phyloP scores from a whole-genome alignment of 2,888 invertebrate genomes.

The Baronia brevicornis region DNA sequence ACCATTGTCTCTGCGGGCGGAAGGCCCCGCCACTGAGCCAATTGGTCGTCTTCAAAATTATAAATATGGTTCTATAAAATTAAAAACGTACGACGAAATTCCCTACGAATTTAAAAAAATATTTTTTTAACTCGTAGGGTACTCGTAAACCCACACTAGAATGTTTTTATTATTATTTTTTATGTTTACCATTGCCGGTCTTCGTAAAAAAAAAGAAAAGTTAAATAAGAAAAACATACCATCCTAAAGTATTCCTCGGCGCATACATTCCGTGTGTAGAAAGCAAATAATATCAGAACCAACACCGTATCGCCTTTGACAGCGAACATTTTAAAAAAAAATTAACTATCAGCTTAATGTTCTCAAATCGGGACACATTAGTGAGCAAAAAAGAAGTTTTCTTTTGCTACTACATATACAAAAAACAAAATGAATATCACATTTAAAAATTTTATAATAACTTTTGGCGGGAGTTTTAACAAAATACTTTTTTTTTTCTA shows the following conservation, averaged over 20 bases:
- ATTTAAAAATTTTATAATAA: background rate
- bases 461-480: constrained; percentile 16
- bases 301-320: constrained; percentile 28
- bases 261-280: constrained; percentile 54
- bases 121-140: no score
- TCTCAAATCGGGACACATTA: constrained; percentile 21
- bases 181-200: no score
- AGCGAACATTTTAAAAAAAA: constrained; percentile 38
- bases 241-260: constrained; percentile 59
- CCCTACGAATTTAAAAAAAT: no score
- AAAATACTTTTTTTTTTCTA: constrained; percentile 14
- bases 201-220: constrained; percentile 6
- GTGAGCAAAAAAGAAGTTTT: constrained; percentile 11
- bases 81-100: no score
- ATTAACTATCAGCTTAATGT: constrained; percentile 29
- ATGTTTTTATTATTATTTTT: no score
- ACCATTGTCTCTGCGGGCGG: no score
- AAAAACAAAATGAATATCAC: background rate
- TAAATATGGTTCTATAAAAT: no score
- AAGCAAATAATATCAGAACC: constrained; percentile 46
- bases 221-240: constrained; percentile 41
- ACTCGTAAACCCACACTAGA: no score
- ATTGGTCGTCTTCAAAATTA: no score
- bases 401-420: constrained; percentile 11
- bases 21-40: no score